Base-by-base conservation (phyloP, 1,140 invertebrate genomes). In the Drosophila tani region DNA sequence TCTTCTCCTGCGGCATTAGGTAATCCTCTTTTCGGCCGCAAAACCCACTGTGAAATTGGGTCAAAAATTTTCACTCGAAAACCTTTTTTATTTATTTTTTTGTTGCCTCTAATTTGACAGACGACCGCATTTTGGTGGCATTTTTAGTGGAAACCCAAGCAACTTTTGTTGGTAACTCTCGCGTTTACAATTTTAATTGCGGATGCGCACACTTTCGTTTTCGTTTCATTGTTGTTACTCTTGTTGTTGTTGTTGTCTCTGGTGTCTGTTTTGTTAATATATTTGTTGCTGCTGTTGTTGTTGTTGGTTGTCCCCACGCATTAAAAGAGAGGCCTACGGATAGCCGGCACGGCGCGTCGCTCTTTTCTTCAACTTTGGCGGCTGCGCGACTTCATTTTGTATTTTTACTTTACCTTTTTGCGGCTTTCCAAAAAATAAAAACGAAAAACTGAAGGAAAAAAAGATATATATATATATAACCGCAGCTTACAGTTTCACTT, bases 131-230 rank as follows among this genome's bases (percentile, higher is more conserved):
- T 87, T 87, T 81, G 78, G 66, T 75, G 78, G 68, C 74, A 70
- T 78, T 84, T 85, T 77, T 69, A 56, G 38, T 41, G 41, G 59
- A 71, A 83, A 82, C 67, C 69, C 79, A 74, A 70, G 47, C 41
- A 38, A 73, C 68, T 51, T 77, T 78, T 78, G 63, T 68, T 47
- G 53, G 53, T 40, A 79, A 70, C 75, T 78, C 76, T 79, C 67
- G 75, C 75, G 76, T 50, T 79, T 79, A 79, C 76, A 79, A 79
- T 84, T 88, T 88, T 90, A 88, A 88, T 88, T 88, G 84, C 84
- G 84, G 84, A 88, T 88, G 84, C 84, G 83, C 83, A 83, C 85
- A 88, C 84, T 88, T 88, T 88, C 84, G 84, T 88, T 87, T 87
- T 87, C 77, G 68, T 86, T 86, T 86, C 70, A 75, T 41, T 59